Percentiles rank a stretch among this genome's conserved stretches.
Evolutionary conservation across 2,113 vertebrate species (phyloP).

Genomic region (Narcine bancroftii): DNA sequence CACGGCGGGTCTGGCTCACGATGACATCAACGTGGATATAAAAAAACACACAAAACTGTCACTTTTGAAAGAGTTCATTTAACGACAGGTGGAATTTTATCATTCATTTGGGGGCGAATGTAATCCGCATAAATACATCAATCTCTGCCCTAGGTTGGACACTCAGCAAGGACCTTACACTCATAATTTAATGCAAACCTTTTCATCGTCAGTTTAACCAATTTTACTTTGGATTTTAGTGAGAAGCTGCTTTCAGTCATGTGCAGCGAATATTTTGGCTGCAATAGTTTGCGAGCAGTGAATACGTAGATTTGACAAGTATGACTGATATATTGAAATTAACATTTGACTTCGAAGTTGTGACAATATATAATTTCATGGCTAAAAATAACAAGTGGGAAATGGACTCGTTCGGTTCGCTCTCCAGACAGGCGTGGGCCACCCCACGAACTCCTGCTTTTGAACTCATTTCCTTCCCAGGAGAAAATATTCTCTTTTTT

Average conservation of each 20-base stretch:
- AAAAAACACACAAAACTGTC: background rate
- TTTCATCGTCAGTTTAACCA: background rate
- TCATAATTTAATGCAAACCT: background rate
- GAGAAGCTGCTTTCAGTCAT: background rate
- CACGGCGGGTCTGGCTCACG: no score
- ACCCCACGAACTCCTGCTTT: background rate
- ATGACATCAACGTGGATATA: no score
- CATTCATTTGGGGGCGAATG: background rate
- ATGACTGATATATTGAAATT: background rate
- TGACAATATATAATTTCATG: background rate
- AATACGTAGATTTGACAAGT: background rate
- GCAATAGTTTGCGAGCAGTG: background rate
- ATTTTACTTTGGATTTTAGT: background rate
- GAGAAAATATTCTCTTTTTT: no score
- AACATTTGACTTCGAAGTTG: background rate
- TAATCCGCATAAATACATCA: background rate
- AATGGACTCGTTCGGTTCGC: background rate
- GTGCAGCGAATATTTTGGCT: background rate
- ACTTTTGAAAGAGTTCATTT: background rate
- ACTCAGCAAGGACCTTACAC: background rate
- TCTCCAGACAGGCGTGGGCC: background rate
- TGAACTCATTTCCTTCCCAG: background rate
- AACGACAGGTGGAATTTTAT: slow-evolving; percentile 40
- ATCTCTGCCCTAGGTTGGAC: no score
- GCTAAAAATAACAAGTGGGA: no score